These are phyloP conservation scores for Leptoteleia sp. DNA, from an alignment of 1,140 invertebrate genomes.

Conservation along the genomic window DNA sequence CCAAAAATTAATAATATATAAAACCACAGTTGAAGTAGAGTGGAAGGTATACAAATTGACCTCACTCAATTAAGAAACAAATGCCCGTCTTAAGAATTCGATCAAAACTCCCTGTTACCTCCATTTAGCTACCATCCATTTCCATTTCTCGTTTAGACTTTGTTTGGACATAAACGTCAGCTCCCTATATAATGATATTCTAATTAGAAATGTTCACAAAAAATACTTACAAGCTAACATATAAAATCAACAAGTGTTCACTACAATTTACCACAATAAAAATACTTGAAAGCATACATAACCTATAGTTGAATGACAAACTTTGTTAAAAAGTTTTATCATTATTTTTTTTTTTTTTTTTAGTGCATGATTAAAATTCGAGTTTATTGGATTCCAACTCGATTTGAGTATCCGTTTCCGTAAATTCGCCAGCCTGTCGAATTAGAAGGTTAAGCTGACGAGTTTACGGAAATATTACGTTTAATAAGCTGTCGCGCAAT, in stretches of 20 bases:
- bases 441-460: slow-evolving; percentile 46
- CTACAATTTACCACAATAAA: background rate
- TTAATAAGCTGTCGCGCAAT: slow-evolving; percentile 34
- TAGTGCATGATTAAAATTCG: background rate
- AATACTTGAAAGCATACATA: slow-evolving; percentile 28
- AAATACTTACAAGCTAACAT: slow-evolving; percentile 29
- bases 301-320: slow-evolving; percentile 23
- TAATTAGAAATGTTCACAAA: slow-evolving; percentile 57
- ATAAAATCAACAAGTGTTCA: slow-evolving; percentile 31
- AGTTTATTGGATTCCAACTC: slow-evolving; percentile 43
- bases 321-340: slow-evolving; percentile 27
- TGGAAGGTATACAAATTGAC: slow-evolving; percentile 29
- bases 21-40: slow-evolving; percentile 32
- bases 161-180: slow-evolving; percentile 63
- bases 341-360: slow-evolving; percentile 40
- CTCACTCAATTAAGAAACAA: slow-evolving; percentile 48
- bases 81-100: slow-evolving; percentile 44
- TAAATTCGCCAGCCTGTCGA: slow-evolving; percentile 22
- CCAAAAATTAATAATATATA: slow-evolving; percentile 57
- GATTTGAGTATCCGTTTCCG: background rate
- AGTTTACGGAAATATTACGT: slow-evolving; percentile 19
- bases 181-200: slow-evolving; percentile 67
- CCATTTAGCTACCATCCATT: slow-evolving; percentile 63
- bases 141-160: slow-evolving; percentile 59
- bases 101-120: slow-evolving; percentile 59